Conservation (phyloP, 2,113 vertebrate genomes). For the Cacatua alba region DNA sequence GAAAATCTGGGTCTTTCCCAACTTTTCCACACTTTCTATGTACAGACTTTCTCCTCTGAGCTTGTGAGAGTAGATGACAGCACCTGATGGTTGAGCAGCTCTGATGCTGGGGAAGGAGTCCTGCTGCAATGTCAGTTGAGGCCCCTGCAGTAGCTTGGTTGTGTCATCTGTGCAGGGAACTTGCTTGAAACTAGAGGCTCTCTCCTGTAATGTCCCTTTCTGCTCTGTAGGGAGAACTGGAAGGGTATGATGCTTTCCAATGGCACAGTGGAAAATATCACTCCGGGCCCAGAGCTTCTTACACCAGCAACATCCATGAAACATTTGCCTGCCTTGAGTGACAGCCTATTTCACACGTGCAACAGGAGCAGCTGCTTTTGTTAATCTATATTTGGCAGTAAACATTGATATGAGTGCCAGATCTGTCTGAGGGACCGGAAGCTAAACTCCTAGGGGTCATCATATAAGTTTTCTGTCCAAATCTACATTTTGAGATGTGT, state of each 20-base stretch:
- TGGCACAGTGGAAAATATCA: not conserved
- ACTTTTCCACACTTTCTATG: not conserved
- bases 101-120: not conserved
- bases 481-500: not conserved
- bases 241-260: not conserved
- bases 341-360: not conserved
- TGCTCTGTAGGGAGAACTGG: not conserved
- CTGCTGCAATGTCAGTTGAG: not conserved
- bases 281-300: not conserved
- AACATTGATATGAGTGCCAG: not conserved
- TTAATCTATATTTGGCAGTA: not conserved
- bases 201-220: not conserved
- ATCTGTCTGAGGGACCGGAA: not conserved
- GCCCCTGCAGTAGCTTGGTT: not conserved
- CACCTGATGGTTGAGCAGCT: not conserved
- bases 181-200: not conserved
- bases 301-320: not conserved
- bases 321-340: rapidly evolving
- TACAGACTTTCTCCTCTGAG: not conserved
- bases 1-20: not conserved
- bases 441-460: not conserved
- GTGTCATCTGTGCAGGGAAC: not conserved
- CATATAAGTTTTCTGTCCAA: not conserved
- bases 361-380: not conserved
- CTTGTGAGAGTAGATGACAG: not conserved